These are phyloP conservation scores for Callionymus lyra DNA, from an alignment of 2,113 vertebrate genomes.

Conservation along the genomic window DNA sequence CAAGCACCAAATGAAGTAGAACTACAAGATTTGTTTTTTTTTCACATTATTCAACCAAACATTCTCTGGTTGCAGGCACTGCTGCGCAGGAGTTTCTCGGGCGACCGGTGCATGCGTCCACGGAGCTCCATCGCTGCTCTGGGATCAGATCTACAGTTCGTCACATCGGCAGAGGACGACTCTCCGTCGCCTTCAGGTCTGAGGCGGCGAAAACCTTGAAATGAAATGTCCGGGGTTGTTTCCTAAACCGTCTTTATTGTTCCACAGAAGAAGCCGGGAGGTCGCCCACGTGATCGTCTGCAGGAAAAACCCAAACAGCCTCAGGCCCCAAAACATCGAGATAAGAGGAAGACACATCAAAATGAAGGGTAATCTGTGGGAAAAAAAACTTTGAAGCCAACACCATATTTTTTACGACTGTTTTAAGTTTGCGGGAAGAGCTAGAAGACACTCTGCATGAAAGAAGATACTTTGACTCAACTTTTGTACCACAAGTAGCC, in stretches of 20 bases:
- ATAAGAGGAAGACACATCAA: constrained; percentile 7
- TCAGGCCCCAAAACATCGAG: constrained; percentile 21
- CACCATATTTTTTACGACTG: constrained; percentile 6
- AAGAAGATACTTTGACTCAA: too few relatives aligned
- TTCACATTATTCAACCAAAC: too few relatives aligned
- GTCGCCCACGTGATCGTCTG: constrained; percentile 58
- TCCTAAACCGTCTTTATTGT: constrained; percentile 17
- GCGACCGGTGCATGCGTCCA: constrained; percentile 73
- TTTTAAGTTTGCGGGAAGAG: too few relatives aligned
- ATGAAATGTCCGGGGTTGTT: constrained; percentile 5
- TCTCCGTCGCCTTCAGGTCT: constrained; percentile 61
- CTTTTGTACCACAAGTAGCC: constrained; percentile 15
- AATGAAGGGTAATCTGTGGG: constrained; percentile 2
- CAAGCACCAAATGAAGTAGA: too few relatives aligned
- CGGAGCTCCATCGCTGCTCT: constrained; percentile 70
- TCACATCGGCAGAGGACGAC: constrained; percentile 49
- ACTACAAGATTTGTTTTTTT: too few relatives aligned
- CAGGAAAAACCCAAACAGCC: constrained; percentile 26
- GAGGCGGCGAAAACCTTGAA: background rate
- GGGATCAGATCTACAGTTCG: constrained; percentile 63
- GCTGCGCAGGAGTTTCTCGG: constrained; percentile 75
- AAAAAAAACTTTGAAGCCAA: constrained; percentile 5
- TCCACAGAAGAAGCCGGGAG: constrained; percentile 57
- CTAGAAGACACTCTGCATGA: constrained; percentile 48
- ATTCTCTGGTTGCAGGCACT: constrained; percentile 68